Percentiles rank a stretch among this genome's conserved stretches.
Evolutionary conservation across 2,888 invertebrate species (phyloP).

Genomic region (Chrysina gloriosa): DNA sequence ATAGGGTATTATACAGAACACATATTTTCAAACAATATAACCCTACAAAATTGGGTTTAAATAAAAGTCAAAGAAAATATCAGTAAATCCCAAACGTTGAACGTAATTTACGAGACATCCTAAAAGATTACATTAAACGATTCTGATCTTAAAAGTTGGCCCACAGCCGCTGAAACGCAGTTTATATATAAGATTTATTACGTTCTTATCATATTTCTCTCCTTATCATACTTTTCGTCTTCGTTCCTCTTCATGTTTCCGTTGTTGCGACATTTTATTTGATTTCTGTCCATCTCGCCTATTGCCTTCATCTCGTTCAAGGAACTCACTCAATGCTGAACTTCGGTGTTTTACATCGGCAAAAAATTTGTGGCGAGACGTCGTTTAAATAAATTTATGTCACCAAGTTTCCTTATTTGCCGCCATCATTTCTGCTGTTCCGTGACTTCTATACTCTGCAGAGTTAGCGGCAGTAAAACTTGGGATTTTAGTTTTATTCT

Average conservation of each 20-base stretch:
- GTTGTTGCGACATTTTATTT: conserved; percentile 9
- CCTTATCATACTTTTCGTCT: not conserved
- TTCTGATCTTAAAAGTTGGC: not conserved
- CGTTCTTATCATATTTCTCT: not conserved
- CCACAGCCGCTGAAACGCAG: conserved; percentile 53
- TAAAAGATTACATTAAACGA: not conserved
- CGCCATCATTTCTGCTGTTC: not conserved
- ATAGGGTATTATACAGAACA: not conserved
- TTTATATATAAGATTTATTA: conserved; percentile 58
- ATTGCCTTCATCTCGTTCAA: not conserved
- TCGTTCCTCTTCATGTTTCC: not conserved
- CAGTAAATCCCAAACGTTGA: not conserved
- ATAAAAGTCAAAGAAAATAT: not conserved
- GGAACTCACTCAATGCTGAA: not conserved
- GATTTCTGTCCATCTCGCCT: not conserved
- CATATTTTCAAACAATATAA: not conserved
- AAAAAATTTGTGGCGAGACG: conserved; percentile 10
- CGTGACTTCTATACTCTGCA: not conserved
- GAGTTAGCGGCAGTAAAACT: conserved; percentile 3
- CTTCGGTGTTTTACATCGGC: conserved; percentile 27
- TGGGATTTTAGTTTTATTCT: not conserved
- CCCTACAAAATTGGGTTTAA: too few relatives aligned
- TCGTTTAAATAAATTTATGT: conserved; percentile 23
- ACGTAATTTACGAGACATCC: not conserved
- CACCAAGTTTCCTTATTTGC: not conserved